phyloP scores from a whole-genome alignment of 2,113 vertebrate genomes.

The Caretta caretta region DNA sequence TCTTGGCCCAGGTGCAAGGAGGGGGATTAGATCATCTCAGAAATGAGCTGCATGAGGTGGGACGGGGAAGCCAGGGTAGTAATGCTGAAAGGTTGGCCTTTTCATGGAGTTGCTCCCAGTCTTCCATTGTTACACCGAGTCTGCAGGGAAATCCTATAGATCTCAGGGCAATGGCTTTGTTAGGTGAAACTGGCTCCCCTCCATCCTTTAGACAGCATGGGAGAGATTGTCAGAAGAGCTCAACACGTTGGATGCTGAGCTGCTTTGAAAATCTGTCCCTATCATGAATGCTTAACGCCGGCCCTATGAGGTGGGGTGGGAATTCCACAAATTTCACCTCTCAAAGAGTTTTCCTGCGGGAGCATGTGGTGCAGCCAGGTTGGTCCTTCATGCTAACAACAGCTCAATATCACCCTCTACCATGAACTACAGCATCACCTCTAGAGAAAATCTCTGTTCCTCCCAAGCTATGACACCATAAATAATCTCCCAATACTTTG shows the following conservation, averaged over 20 bases:
- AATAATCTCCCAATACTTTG: not conserved
- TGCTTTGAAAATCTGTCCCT: not conserved
- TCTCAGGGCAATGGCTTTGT: not conserved
- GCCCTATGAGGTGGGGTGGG: not conserved
- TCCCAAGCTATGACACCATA: not conserved
- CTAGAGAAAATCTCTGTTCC: slow-evolving; percentile 42
- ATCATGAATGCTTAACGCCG: not conserved
- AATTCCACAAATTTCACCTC: not conserved
- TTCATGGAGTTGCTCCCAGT: not conserved
- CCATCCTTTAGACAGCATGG: not conserved
- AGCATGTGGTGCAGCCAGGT: too few relatives aligned
- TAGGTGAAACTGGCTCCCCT: not conserved
- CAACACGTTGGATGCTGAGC: not conserved
- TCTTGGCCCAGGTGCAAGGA: not conserved
- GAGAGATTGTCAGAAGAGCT: not conserved
- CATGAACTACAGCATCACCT: slow-evolving; percentile 26
- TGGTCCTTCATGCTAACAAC: accelerated
- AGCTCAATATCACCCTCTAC: accelerated
- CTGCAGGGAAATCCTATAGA: not conserved
- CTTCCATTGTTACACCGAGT: not conserved
- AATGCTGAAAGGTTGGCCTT: not conserved
- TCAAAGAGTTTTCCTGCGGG: not conserved
- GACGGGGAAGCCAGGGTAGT: not conserved
- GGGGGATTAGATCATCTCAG: not conserved
- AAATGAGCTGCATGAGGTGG: not conserved